Conservation (phyloP, 1,140 invertebrate genomes). For the Amyelois transitella region DNA sequence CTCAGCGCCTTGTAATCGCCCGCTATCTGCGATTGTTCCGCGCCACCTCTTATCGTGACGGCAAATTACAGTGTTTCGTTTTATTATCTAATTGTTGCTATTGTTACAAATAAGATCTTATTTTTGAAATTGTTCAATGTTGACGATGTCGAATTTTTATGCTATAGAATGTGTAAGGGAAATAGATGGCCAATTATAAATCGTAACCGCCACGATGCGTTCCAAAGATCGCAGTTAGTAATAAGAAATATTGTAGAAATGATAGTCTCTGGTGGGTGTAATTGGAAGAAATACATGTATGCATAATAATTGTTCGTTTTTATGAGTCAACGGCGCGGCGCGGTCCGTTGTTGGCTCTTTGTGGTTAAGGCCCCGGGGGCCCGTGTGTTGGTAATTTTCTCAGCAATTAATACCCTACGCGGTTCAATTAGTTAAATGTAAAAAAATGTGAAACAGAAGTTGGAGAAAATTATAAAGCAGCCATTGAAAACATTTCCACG, state of each 20-base stretch:
- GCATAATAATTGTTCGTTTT: conserved; percentile 56
- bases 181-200: background rate
- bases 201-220: background rate
- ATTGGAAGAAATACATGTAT: conserved; percentile 40
- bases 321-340: conserved; percentile 33
- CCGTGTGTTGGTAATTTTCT: conserved; percentile 49
- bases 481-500: conserved; percentile 34
- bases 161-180: background rate
- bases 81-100: conserved; percentile 66
- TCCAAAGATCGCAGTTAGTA: conserved; percentile 18
- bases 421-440: conserved; percentile 50
- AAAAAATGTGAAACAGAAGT: conserved; percentile 54
- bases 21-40: conserved; percentile 51
- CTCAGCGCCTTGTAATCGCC: conserved; percentile 56
- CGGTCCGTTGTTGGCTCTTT: conserved; percentile 33
- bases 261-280: conserved; percentile 26
- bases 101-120: conserved; percentile 36
- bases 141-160: conserved; percentile 4
- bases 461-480: conserved; percentile 39
- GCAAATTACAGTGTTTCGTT: conserved; percentile 65
- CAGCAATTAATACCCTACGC: conserved; percentile 55
- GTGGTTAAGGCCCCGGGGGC: conserved; percentile 47
- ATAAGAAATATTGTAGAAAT: conserved; percentile 38
- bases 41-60: conserved; percentile 44
- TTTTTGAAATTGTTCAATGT: conserved; percentile 10